Evolutionary conservation across 1,140 invertebrate genomes (phyloP).

Genomic region (Belonocnema kinseyi): DNA sequence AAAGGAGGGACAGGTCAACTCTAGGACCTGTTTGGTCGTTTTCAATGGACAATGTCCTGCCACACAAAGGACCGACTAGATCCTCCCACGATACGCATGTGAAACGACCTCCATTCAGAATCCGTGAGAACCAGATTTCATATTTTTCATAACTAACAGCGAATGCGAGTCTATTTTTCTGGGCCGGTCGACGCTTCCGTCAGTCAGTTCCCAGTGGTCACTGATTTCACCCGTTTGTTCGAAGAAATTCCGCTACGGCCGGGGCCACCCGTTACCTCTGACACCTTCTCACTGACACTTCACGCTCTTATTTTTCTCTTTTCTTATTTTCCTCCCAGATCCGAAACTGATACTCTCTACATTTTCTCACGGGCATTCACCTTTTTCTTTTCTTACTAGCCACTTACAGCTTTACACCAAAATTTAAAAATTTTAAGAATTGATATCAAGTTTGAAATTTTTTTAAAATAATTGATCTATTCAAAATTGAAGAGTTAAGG

Average conservation of each 20-base stretch:
- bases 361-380: conserved; percentile 24
- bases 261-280: conserved; percentile 20
- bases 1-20: conserved; percentile 73
- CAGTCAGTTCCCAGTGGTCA: conserved; percentile 53
- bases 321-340: background rate
- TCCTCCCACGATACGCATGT: conserved; percentile 76
- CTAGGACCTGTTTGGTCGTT: conserved; percentile 70
- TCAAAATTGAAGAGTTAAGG: too few species aligned
- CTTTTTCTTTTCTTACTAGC: conserved; percentile 13
- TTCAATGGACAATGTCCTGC: conserved; percentile 76
- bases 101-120: conserved; percentile 69
- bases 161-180: conserved; percentile 53
- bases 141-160: conserved; percentile 73
- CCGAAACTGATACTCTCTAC: conserved; percentile 17
- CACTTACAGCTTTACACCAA: background rate
- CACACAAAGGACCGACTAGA: conserved; percentile 61
- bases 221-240: conserved; percentile 68
- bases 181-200: conserved; percentile 47
- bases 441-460: too few species aligned
- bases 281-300: conserved; percentile 16
- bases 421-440: background rate
- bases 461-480: too few species aligned
- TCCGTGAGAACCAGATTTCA: conserved; percentile 76
- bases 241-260: conserved; percentile 45
- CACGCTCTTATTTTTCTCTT: conserved; percentile 17